Base-by-base conservation (phyloP, 2,113 vertebrate genomes). In the Pygoscelis antarcticus region DNA sequence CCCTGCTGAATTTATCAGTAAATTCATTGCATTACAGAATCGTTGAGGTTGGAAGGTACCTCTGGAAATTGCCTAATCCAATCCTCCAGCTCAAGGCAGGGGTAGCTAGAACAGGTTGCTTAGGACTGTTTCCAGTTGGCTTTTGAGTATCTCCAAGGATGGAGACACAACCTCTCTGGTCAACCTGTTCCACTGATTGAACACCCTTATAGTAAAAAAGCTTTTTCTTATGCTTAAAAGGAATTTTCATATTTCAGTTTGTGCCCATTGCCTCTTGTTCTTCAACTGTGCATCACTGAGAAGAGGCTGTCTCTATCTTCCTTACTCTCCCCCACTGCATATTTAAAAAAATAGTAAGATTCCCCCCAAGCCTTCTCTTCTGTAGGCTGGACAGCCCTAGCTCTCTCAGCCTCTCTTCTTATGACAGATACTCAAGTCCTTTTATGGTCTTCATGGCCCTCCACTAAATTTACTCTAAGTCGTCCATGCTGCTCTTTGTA, bases 311-410 rank as follows among this genome's bases (percentile, higher is more conserved):
- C 9, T 62, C 34, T 32, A 8, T 58, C 12, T 65, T 61, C 26
- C 4, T 36, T 42, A 44, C 3, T 65, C 4, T 72, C 32, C 16
- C 21, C 4, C 30, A 65, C 1, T 2, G 8, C 4, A 3, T 29
- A 15, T n/a, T 44, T 20, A 14, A 46, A 57, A 2, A 74, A 57
- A 75, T 22, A 47, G 23, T 13, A 54, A 90, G 54, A n/a, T 65
- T 44, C 7, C 30, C 11, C 5, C 44, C 3, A 8, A 55, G 17
- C 18, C 12, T 71, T 54, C 40, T 32, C 23, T 32, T 86, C 51
- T 40, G 14, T 40, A 47, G 13, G 42, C 6, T 58, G 22, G 57
- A n/a, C 20, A 22, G 32, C 14, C 13, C 32, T 13, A 58, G 34
- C 20, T 58, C 57, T 58, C 20, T n/a, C 20, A 58, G 57, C 57